A percentile compares a stretch with the other conserved stretches of the same genome.
These are phyloP conservation scores for Diglossa cyanea DNA, from an alignment of 2,797 vertebrate genomes.

Conservation along the genomic window DNA sequence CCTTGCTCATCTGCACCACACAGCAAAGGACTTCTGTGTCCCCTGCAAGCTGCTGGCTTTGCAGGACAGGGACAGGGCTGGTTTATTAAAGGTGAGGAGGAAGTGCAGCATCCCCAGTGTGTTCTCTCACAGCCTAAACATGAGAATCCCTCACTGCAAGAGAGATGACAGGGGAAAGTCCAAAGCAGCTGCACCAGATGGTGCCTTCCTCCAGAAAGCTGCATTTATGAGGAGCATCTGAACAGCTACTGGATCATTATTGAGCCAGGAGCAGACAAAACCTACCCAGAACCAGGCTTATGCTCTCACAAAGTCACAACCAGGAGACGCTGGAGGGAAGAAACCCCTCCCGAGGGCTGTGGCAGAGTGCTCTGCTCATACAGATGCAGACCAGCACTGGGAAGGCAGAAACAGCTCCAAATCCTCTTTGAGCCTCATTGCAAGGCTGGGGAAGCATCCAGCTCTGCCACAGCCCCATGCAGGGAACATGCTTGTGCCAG, in stretches of 20 bases:
- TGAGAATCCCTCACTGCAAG: background rate
- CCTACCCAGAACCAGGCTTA: background rate
- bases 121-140: background rate
- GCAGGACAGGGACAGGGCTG: background rate
- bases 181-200: background rate
- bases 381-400: background rate
- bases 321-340: background rate
- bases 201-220: background rate
- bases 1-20: background rate
- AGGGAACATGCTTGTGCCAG: background rate
- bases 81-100: background rate
- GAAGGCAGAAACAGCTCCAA: background rate
- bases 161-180: background rate
- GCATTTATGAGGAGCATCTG: background rate
- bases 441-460: background rate
- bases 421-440: background rate
- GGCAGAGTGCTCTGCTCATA: background rate
- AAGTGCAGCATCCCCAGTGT: fast-evolving
- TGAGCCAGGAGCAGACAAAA: fast-evolving
- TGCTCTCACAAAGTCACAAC: background rate
- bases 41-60: background rate
- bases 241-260: fast-evolving
- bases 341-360: background rate
- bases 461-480: background rate
- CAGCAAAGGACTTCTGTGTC: background rate